phyloP scores from a whole-genome alignment of 1,140 invertebrate species.

The Phthorimaea operculella region DNA sequence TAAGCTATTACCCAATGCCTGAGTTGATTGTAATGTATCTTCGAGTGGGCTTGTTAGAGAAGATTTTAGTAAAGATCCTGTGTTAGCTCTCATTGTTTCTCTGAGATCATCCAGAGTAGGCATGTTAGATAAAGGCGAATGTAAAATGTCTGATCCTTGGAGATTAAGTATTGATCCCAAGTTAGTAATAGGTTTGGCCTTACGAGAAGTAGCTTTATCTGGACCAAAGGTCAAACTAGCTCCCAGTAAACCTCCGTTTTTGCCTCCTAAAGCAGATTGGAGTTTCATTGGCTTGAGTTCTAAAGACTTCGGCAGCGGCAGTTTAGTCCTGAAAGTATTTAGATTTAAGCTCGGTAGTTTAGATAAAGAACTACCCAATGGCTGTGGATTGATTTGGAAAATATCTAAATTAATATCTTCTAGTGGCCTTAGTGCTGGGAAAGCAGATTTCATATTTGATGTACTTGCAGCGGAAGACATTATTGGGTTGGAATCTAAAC shows the following conservation, averaged over 20 bases:
- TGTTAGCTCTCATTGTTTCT: conserved; percentile 13
- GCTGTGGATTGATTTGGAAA: conserved; percentile 18
- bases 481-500: conserved; percentile 6
- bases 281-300: conserved; percentile 22
- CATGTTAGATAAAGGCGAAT: neutral
- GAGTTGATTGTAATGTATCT: conserved; percentile 14
- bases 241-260: conserved; percentile 17
- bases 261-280: conserved; percentile 16
- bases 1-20: conserved; percentile 17
- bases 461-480: conserved; percentile 18
- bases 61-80: conserved; percentile 12
- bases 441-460: conserved; percentile 7
- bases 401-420: conserved; percentile 26
- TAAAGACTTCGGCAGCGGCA: conserved; percentile 28
- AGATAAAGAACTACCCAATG: conserved; percentile 1
- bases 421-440: conserved; percentile 10
- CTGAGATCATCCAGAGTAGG: conserved; percentile 19
- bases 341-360: conserved; percentile 19
- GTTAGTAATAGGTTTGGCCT: neutral
- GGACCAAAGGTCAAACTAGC: conserved; percentile 14
- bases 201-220: conserved; percentile 1
- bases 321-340: conserved; percentile 27
- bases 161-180: neutral
- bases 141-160: neutral
- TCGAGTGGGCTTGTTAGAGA: conserved; percentile 15